Evolutionary conservation across 2,113 vertebrate species (phyloP).

Genomic region (Epinephelus fuscoguttatus): DNA sequence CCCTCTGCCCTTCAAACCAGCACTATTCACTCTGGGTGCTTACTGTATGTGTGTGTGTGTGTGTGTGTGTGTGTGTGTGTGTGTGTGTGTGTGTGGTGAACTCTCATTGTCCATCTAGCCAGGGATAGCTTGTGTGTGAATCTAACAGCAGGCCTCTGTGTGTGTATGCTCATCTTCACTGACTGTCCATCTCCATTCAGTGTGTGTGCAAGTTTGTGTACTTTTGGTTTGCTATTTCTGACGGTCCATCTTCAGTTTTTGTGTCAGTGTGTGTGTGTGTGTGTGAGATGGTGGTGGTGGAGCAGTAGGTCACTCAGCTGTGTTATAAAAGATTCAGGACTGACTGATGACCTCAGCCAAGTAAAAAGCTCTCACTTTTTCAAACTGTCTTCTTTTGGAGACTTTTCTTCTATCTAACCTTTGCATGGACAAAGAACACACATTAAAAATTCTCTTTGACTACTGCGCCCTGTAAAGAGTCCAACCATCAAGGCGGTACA

Average conservation of each 20-base stretch:
- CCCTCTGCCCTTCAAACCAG: conserved; percentile 72
- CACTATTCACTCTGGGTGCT: conserved; percentile 53
- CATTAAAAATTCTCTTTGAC: conserved; percentile 65
- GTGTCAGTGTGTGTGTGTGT: conserved; percentile 4
- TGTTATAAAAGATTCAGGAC: conserved; percentile 74
- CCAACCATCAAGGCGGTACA: neutral
- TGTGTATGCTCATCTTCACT: conserved; percentile 23
- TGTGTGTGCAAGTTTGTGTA: conserved; percentile 44
- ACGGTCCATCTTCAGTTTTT: conserved; percentile 1
- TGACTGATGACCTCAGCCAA: conserved; percentile 61
- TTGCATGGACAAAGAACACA: conserved; percentile 67
- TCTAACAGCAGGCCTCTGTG: conserved; percentile 39
- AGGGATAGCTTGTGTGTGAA: conserved; percentile 35
- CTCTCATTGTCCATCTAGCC: conserved; percentile 28
- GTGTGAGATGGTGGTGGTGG: conserved; percentile 10
- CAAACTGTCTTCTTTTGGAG: conserved; percentile 35
- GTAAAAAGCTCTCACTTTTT: conserved; percentile 59
- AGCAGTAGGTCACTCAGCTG: conserved; percentile 61
- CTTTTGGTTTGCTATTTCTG: neutral
- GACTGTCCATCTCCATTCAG: conserved; percentile 46
- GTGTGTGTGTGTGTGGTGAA: conserved; percentile 26
- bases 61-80: conserved; percentile 43
- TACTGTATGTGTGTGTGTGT: conserved; percentile 40
- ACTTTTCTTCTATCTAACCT: conserved; percentile 63
- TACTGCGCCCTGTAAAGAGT: conserved; percentile 2